Conservation (phyloP, 1,140 invertebrate genomes). For the Dolichoris vasculosae region DNA sequence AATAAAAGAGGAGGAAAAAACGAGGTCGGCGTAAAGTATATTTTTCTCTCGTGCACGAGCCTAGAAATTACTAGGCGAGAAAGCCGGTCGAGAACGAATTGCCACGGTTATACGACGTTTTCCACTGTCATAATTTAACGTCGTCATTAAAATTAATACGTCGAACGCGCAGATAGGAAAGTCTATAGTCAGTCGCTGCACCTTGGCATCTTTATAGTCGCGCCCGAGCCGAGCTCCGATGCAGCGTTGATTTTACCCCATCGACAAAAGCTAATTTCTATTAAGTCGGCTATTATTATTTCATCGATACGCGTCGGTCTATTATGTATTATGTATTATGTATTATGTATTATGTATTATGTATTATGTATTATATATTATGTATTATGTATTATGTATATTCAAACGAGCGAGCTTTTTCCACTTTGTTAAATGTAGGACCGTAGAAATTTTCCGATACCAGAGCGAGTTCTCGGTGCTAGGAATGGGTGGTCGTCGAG, state of each 20-base stretch:
- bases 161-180: constrained; percentile 21
- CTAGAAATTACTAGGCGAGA: constrained; percentile 32
- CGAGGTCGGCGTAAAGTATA: constrained; percentile 1
- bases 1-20: not conserved
- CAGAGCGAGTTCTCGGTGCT: too few species aligned
- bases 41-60: constrained; percentile 19
- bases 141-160: constrained; percentile 51
- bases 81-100: constrained; percentile 29
- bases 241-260: constrained; percentile 3
- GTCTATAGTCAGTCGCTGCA: not conserved
- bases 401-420: not conserved
- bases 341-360: too few species aligned
- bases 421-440: not conserved
- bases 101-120: not conserved
- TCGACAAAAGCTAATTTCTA: constrained; percentile 37
- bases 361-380: too few species aligned
- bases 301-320: not conserved
- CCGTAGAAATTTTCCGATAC: constrained; percentile 23
- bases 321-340: not conserved
- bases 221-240: not conserved
- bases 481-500: not conserved
- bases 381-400: not conserved
- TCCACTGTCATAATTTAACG: constrained; percentile 39
- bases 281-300: constrained; percentile 25
- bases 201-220: constrained; percentile 30